Conservation (phyloP, 2,888 invertebrate species). For the Masnerella sp. region DNA sequence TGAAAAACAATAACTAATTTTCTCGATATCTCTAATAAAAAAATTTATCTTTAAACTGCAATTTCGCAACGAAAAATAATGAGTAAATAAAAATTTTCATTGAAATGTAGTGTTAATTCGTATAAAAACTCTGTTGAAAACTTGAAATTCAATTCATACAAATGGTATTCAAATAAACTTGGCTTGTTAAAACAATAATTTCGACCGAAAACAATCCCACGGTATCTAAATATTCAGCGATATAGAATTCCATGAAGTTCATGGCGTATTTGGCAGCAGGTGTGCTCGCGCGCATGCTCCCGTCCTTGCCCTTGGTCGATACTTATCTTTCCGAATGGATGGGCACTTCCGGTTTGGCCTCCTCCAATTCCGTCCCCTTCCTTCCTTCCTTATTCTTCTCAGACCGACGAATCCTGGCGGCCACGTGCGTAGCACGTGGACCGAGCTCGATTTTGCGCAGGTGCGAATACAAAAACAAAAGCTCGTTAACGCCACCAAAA, state of each 20-base stretch:
- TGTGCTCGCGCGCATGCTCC: slow-evolving; percentile 63
- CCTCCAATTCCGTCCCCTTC: slow-evolving; percentile 52
- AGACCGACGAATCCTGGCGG: slow-evolving; percentile 54
- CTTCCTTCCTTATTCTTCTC: slow-evolving; percentile 47
- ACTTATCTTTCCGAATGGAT: slow-evolving; percentile 67
- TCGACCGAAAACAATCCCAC: too few species aligned
- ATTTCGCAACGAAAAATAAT: too few species aligned
- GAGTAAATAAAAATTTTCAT: too few species aligned
- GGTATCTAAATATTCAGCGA: slow-evolving; percentile 9
- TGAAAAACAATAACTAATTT: too few species aligned
- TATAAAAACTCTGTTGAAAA: too few species aligned
- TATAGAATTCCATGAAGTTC: slow-evolving; percentile 35
- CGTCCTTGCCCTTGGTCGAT: slow-evolving; percentile 76
- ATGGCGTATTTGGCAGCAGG: slow-evolving; percentile 40
- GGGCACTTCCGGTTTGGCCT: slow-evolving; percentile 55
- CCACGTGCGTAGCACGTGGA: slow-evolving; percentile 73
- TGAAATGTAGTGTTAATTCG: too few species aligned
- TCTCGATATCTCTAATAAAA: too few species aligned
- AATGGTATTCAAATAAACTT: too few species aligned
- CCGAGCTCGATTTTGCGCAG: slow-evolving; percentile 62
- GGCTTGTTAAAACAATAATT: too few species aligned
- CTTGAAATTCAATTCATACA: too few species aligned
- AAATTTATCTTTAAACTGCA: too few species aligned
- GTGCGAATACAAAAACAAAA: slow-evolving; percentile 63
- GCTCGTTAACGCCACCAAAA: slow-evolving; percentile 38